Base-by-base conservation (phyloP, 2,888 invertebrate genomes). In the Notodonta dromedarius region DNA sequence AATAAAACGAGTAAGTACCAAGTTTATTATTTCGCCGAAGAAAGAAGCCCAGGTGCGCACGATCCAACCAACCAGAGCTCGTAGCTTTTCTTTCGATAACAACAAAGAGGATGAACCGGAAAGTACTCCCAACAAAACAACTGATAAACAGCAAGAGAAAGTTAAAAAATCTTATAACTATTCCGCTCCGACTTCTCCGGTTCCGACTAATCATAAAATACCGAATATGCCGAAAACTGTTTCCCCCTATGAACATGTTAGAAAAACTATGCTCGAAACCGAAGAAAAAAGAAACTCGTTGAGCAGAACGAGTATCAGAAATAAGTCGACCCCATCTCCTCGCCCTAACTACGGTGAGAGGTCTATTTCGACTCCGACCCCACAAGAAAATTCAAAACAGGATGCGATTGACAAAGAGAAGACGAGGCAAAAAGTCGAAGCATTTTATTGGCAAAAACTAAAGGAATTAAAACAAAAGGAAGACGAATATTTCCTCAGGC, bases 391-490 rank as follows among this genome's bases (percentile, higher is more conserved):
- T 62, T 8, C 56, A n/a, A 72, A 70, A 60, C 74, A 76, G 8
- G 77, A 82, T 46, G 74, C 77, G 13, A 68, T 67, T 9, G 92
- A 94, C 64, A 94, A 94, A 82, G 93, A 94, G 69, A 94, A 94
- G 74, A 94, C 95, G 50, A 84, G 94, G 12, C 94, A 94, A 76
- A 94, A 93, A 78, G 94, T 95, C 0, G 96, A 96, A 80, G 95
- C 95, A 0, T 95, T 95, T 74, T 96, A 95, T 69, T 96, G 96
- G 96, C 95, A 95, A 71, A 95, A 95, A 78, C 84, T 96, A 60
- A 95, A 95, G 78, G 95, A 95, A 81, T 81, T 95, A 63, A 96
- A 95, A 76, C 90, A 95, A 56, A 94, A 94, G 79, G 95, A 96
- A 84, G 96, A 96, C 73, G 90, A 94, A 64, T 94, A 93, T 71